Base-by-base conservation (phyloP, 2,113 vertebrate species). In the Oxyruncus cristatus region DNA sequence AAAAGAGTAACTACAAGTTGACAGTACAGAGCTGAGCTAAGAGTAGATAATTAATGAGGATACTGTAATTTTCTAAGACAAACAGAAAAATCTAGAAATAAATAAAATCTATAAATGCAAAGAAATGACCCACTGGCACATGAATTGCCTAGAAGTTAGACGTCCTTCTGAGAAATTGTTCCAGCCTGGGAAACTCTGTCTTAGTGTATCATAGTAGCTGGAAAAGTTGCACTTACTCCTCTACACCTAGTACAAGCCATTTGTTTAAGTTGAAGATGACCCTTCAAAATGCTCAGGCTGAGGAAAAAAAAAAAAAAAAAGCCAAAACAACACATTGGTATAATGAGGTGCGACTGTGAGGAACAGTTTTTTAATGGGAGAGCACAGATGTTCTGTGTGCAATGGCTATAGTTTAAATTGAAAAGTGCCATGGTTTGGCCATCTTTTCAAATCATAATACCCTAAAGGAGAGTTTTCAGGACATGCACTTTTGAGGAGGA, bases 291-390 rank as follows among this genome's bases (percentile, higher is more conserved):
- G 18, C 14, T 84, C 20, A 49, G 26, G 20, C 12, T 82, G 56
- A 67, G 16, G 5, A n/a, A 46, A 58, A n/a, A 19, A 35, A 30
- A 74, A 33, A 61, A 37, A 18, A 27, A 12, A 39, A 27, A 61
- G 15, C 17, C 24, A 39, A 61, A 39, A 8, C 42, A 50, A 65
- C 17, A 74, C 58, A 88, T 3, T 68, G 63, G 17, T 16, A 44
- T 89, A 96, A 96, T 61, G 55, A 75, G 93, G 55, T 74, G 76
- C 2, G 1, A 37, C 78, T 70, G 37, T 27, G 17, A 94, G 59
- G 72, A 94, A 59, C 49, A 83, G 61, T 35, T 92, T 92, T 94
- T 90, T 88, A 93, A 95, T 91, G 72, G 50, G 73, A 93, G 26
- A 92, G 50, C 53, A 81, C 89, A 95, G 86, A 94, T 93, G 92